These are phyloP conservation scores for Danio rerio DNA, from an alignment of 2,113 vertebrate species.

Conservation along the genomic window DNA sequence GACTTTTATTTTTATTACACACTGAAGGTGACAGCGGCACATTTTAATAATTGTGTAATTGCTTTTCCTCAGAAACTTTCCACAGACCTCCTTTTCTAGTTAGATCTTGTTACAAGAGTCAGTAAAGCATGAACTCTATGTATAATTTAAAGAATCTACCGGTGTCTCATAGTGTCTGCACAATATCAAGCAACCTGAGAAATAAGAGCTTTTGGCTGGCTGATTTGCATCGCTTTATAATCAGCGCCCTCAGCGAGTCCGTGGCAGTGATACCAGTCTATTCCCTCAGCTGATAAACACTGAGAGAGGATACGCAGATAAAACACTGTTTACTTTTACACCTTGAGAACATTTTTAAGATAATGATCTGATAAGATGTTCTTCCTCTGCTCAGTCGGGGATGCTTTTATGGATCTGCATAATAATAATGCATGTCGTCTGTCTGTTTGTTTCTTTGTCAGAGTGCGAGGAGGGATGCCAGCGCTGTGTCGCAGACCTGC, in stretches of 20 bases:
- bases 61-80: neutral
- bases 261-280: neutral
- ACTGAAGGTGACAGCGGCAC: neutral
- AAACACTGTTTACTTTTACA: slow-evolving; percentile 32
- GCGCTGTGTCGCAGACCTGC: slow-evolving; percentile 82
- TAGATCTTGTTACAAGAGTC: neutral
- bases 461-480: slow-evolving; percentile 86
- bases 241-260: slow-evolving; percentile 13
- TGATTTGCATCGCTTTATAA: slow-evolving; percentile 18
- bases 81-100: neutral
- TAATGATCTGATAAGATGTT: neutral
- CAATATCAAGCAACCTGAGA: neutral
- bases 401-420: neutral
- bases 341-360: slow-evolving; percentile 13
- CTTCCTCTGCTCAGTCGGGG: neutral
- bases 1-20: neutral
- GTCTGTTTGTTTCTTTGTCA: slow-evolving; percentile 58
- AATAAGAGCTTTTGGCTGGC: neutral
- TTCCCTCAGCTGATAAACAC: slow-evolving; percentile 45
- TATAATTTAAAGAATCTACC: slow-evolving; percentile 8
- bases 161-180: neutral
- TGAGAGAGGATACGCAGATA: slow-evolving; percentile 31
- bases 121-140: neutral
- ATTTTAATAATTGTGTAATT: neutral
- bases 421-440: neutral